Evolutionary conservation across 2,113 vertebrate genomes (phyloP), one percentile per base, ranked within the genome.

Genomic region (Circaetus cinerascens): DNA sequence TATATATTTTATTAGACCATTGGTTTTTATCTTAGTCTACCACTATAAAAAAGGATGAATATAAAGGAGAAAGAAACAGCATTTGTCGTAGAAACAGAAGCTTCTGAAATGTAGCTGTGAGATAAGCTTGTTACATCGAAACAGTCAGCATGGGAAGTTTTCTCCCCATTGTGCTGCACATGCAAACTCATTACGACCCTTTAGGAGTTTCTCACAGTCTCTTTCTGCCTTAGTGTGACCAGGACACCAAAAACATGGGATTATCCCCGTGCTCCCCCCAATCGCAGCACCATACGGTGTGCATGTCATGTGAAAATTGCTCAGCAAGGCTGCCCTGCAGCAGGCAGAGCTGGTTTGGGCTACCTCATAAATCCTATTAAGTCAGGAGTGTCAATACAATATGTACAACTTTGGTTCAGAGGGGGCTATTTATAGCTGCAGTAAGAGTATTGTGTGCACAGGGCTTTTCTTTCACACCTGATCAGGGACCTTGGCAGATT

Each of bases 361-460:
- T 94, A 64, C 86, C 82, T 50, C 36, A 71, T 36, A 96, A 96
- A 96, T 97, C 86, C 91, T 97, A 73, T 96, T 95, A 95, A 86
- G 78, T 75, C 77, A 55, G 90, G 93, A 93, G 88, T 91, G 90
- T 78, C 90, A 59, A 73, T 91, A 82, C 74, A 71, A 9, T 56
- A 20, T 77, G 69, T 86, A 74, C 71, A 94, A 88, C 87, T 96
- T 95, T 41, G 71, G 82, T 94, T 81, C 67, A 48, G 68, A 79
- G 75, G 25, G 18, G 13, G 23, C 53, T 97, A 87, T 97, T 94
- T 97, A 89, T 96, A 97, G 86, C 88, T 64, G 43, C 84, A 59
- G 68, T 95, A 95, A 94, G 90, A 94, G 72, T 77, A 84, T 78
- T 96, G 51, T 67, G 79, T 85, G 86, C 36, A 17, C 69, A 66